Base-by-base conservation (phyloP, 2,888 invertebrate genomes). In the Loripinus fragilis region DNA sequence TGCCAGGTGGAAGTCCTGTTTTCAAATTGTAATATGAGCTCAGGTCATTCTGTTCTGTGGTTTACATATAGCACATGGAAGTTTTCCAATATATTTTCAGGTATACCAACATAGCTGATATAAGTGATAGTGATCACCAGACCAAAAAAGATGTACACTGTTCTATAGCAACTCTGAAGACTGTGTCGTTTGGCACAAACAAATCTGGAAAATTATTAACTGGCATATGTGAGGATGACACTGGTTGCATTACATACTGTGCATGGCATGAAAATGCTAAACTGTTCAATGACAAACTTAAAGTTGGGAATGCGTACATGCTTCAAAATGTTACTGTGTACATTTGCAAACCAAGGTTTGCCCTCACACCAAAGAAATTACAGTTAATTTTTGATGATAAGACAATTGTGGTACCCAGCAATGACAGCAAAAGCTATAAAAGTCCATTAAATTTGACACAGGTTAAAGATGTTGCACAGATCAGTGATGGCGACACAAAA, bases 401-500 rank as follows among this genome's bases (percentile, higher is more conserved):
- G 15, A 10, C 41, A 41, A 15, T 15, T 41, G 41, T 10, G 15
- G 15, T 41, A 10, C 41, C 41, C 41, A 41, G 41, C 41, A 41
- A 7, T 41, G 41, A 41, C 8, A 41, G 15, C 41, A 35, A 76
- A n/a, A 80, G 76, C 42, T 78, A 85, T 50, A 38, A 55, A 0
- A 71, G 81, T 15, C 7, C 48, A 0, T 23, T 67, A 30, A 72
- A 78, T 28, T 55, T 81, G 10, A 70, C 77, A 30, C 42, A 81
- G 8, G 52, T 84, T 25, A 78, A 84, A 66, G 79, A 81, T 48
- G 81, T 78, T 38, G 23, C 81, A 10, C 52, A 71, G 8, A 35
- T 81, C 23, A 41, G 41, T 41, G 15, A 15, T 41, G 41, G 41
- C 7, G 67, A 74, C 3, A 15, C 38, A 25, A 45, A 64, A 25